Base-by-base conservation (phyloP, 2,797 vertebrate species). In the Schizopygopsis malacanthus region DNA sequence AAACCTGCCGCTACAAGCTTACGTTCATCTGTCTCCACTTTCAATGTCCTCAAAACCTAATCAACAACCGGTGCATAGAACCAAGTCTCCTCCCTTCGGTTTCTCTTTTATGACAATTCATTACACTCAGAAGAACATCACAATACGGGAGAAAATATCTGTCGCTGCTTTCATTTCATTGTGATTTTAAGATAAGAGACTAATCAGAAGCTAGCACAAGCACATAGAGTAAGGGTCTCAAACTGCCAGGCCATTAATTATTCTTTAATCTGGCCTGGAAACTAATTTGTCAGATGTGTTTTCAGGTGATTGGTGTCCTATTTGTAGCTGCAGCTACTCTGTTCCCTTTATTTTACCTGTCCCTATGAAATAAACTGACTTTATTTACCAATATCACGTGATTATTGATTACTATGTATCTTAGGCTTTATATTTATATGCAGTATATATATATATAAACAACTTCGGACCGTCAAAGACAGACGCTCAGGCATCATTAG, bases 401-500 rank as follows among this genome's bases (percentile, higher is more conserved):
- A 18, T 20, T 11, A 69, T 39, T 67, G 1, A 39, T 69, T 69
- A 16, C 69, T 22, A 22, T 12, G 37, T 70, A 11, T 39, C 41
- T 39, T 12, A 41, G 20, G 22, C 9, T 70, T 22, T 41, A 43
- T 43, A 28, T 28, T 13, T 28, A 63, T 12, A 8, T 16, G 18
- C 1, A 52, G 10, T 22, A 12, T 61, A 25, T 33, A 33, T 33
- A 33, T 61, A 72, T 45, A 43, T 72, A 25, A 45, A 72, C 13
- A 47, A 25, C 22, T 47, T 72, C 41, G 25, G 70, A 39, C 37
- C 67, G 9, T 13, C 22, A 72, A 72, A 72, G 70, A 41, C 11
- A 59, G 75, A 39, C 41, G 25, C 52, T 59, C 12, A 72, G 41
- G 41, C 41, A 37, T 76, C 28, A 78, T 78, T 78, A 78, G 75